Conservation (phyloP, 2,888 invertebrate species). For the Tipula confusa region DNA sequence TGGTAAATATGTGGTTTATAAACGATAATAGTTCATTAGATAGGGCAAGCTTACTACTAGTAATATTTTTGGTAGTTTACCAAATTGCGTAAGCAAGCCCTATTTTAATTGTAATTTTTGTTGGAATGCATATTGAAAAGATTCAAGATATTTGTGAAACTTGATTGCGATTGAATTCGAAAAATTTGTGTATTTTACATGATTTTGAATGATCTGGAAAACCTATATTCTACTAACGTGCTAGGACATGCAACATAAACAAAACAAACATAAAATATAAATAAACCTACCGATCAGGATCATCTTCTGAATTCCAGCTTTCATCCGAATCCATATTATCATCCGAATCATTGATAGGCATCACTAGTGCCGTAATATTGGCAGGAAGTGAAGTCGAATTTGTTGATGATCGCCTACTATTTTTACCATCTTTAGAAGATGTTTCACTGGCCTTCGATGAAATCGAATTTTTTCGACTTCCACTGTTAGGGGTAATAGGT, state of each 20-base stretch:
- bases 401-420: neutral
- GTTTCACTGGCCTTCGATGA: slow-evolving; percentile 36
- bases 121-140: no score
- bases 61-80: no score
- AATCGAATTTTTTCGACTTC: slow-evolving; percentile 39
- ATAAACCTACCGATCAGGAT: slow-evolving; percentile 66
- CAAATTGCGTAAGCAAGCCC: no score
- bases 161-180: neutral
- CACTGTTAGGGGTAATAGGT: slow-evolving; percentile 33
- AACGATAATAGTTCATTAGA: no score
- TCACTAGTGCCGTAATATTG: neutral
- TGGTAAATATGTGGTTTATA: no score
- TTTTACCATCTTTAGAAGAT: neutral
- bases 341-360: slow-evolving; percentile 31
- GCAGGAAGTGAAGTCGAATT: neutral
- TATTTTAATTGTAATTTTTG: no score
- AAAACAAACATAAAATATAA: slow-evolving; percentile 32
- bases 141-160: no score
- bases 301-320: slow-evolving; percentile 80
- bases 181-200: neutral
- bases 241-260: neutral
- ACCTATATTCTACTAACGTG: neutral
- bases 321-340: slow-evolving; percentile 59
- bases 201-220: neutral
- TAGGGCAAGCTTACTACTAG: no score